Evolutionary conservation across 2,888 invertebrate species (phyloP).

Genomic region (Aleiodes alternator): DNA sequence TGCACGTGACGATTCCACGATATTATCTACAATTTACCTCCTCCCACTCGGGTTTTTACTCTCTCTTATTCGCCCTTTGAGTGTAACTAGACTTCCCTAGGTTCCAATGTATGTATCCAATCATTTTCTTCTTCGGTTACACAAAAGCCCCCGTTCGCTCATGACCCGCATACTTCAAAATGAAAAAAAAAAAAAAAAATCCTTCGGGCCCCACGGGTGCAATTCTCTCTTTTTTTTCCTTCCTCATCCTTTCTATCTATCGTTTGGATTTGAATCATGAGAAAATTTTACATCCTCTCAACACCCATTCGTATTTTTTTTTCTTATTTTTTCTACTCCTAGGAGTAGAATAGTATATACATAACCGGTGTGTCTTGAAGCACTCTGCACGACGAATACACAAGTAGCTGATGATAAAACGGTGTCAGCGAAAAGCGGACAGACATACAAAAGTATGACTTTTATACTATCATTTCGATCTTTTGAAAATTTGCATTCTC

Average conservation of each 20-base stretch:
- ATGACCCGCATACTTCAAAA: slow-evolving; percentile 35
- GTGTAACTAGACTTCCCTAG: no score
- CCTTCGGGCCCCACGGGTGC: slow-evolving; percentile 19
- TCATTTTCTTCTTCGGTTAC: slow-evolving; percentile 9
- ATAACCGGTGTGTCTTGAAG: slow-evolving; percentile 29
- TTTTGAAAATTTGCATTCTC: background rate
- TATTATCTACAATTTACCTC: slow-evolving; percentile 40
- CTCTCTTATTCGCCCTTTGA: background rate
- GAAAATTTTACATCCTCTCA: slow-evolving; percentile 35
- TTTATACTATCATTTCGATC: slow-evolving; percentile 32
- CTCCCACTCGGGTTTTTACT: background rate
- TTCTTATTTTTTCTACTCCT: slow-evolving; percentile 29
- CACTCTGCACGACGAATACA: slow-evolving; percentile 46
- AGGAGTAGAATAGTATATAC: slow-evolving; percentile 7
- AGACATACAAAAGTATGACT: slow-evolving; percentile 17
- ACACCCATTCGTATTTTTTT: slow-evolving; percentile 14
- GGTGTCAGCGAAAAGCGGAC: slow-evolving; percentile 56
- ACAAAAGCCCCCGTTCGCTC: slow-evolving; percentile 23
- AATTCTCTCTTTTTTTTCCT: slow-evolving; percentile 14
- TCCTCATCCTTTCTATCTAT: slow-evolving; percentile 16
- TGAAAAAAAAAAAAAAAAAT: background rate
- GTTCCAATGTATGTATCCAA: slow-evolving; percentile 1
- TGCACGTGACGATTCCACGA: slow-evolving; percentile 42
- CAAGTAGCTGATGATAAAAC: slow-evolving; percentile 50
- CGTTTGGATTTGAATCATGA: slow-evolving; percentile 34